Evolutionary conservation across 2,797 vertebrate genomes (phyloP), one percentile per base, ranked within the genome.

Genomic region (Hippopotamyrus pictus): DNA sequence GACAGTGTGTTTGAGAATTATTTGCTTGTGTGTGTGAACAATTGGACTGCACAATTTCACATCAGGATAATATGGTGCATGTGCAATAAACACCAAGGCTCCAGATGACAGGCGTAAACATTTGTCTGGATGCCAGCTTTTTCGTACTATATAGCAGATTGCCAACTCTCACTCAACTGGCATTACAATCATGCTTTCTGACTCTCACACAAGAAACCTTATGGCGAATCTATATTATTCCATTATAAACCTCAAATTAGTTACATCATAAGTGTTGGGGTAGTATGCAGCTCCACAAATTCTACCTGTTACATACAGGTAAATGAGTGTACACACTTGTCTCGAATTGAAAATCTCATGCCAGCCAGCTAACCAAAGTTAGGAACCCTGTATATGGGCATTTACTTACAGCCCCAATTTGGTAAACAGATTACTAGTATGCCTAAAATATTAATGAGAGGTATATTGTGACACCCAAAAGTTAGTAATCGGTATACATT

Each of bases 1-100:
- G 19, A 89, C 17, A 86, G 86, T 87, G 83, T 88, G 50, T 91
- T 89, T 41, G 89, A 90, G 89, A 91, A 87, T 76, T 83, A 19
- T 88, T 89, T 59, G 59, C 41, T 51, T 88, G 59, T 62, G 69
- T 86, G 29, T 90, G 59, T 11, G 59, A 62, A 62, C 59, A 62
- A 9, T 25, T 25, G 22, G 8, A 62, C 59, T 25, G 8, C 22
- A 8, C 57, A 11, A 62, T 25, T 25, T 62, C 22, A 62, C 22
- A 62, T 59, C n/a, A 22, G 1, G 57, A 62, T 62, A 25, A 25
- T 62, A 62, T 25, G 22, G 22, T 25, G 3, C 59, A 62, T 62
- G 59, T 11, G 22, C 59, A 25, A 62, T 62, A 25, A 62, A 62
- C 59, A 62, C 59, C 59, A 59, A 22, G n/a, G n/a, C 57, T 59